phyloP scores from a whole-genome alignment of 2,888 invertebrate genomes.

The Allacma fusca region DNA sequence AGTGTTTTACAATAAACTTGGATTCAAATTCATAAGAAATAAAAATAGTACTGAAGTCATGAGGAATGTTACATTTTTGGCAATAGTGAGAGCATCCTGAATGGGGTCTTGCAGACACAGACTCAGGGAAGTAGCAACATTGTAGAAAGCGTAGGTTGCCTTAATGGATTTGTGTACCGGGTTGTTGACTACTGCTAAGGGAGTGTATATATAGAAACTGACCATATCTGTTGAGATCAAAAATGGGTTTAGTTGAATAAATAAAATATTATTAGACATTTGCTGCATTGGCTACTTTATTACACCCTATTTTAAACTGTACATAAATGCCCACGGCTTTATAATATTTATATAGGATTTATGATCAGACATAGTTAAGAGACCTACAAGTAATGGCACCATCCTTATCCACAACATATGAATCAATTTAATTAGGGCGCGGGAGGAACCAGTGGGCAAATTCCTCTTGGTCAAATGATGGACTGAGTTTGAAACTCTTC shows the following conservation, averaged over 20 bases:
- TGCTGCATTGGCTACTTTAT: too few relatives aligned
- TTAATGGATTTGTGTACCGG: constrained; percentile 90
- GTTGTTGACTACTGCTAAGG: constrained; percentile 98
- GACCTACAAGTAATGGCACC: constrained; percentile 69
- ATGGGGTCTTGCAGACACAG: constrained; percentile 91
- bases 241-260: too few relatives aligned
- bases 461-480: constrained; percentile 89
- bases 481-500: constrained; percentile 86
- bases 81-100: constrained; percentile 95
- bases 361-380: too few relatives aligned
- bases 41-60: too few relatives aligned
- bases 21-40: too few relatives aligned
- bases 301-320: too few relatives aligned
- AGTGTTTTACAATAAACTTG: too few relatives aligned
- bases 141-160: constrained; percentile 99
- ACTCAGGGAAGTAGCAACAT: constrained; percentile 87
- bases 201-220: constrained; percentile 97
- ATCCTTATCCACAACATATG: constrained; percentile 85
- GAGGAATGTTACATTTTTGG: constrained; percentile 88
- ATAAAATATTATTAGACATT: too few relatives aligned
- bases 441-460: constrained; percentile 97
- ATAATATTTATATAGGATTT: too few relatives aligned
- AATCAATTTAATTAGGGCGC: constrained; percentile 88
- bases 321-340: too few relatives aligned
- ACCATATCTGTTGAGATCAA: constrained; percentile 95